Evolutionary conservation across 2,797 vertebrate genomes (phyloP).

Genomic region (Poeciliopsis presidionis): DNA sequence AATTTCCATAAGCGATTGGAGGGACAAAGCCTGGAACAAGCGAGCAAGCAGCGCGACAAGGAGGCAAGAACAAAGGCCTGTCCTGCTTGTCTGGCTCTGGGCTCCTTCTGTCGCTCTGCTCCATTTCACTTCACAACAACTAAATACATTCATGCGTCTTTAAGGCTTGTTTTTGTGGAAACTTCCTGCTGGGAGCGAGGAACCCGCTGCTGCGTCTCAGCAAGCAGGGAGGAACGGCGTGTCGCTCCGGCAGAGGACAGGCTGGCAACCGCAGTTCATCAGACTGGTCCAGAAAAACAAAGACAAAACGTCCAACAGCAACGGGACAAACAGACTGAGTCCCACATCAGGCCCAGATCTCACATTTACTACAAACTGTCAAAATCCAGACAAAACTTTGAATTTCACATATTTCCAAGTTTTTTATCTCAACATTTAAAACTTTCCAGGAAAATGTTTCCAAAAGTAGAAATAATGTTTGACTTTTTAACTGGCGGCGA

Average conservation of each 20-base stretch:
- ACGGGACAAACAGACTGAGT: no score
- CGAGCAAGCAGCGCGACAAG: constrained; percentile 56
- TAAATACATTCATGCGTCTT: background rate
- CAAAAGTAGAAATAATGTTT: no score
- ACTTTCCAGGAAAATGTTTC: no score
- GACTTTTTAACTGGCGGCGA: no score
- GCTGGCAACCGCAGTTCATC: no score
- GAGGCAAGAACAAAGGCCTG: constrained; percentile 44
- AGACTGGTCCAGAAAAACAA: no score
- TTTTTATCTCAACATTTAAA: no score
- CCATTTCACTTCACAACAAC: background rate
- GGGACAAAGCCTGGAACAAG: constrained; percentile 65
- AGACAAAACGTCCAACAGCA: no score
- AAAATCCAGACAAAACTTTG: no score
- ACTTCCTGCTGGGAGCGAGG: background rate
- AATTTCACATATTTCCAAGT: no score
- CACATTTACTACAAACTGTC: no score
- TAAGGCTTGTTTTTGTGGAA: background rate
- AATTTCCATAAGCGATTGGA: constrained; percentile 71
- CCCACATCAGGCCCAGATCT: no score
- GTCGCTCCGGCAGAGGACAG: background rate
- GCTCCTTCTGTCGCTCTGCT: constrained; percentile 13
- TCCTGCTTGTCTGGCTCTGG: constrained; percentile 29
- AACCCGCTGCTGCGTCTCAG: background rate
- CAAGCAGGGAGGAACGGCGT: background rate